Base-by-base conservation (phyloP, 2,797 vertebrate species). In the Morus bassanus region DNA sequence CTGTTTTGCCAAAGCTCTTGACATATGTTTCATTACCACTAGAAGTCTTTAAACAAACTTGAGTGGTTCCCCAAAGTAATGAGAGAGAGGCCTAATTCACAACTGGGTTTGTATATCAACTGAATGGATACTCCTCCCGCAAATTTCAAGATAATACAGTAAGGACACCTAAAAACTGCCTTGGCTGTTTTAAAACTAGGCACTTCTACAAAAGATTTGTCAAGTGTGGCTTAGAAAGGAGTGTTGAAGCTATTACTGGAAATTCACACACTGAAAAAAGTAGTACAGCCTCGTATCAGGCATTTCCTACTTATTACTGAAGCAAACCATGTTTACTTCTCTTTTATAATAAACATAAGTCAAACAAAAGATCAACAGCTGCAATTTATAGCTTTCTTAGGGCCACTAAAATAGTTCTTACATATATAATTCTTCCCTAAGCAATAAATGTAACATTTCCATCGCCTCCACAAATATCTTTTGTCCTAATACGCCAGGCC, bases 341-440 rank as follows among this genome's bases (percentile, higher is more conserved):
- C 43, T 50, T 67, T 76, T 70, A 41, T 45, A 92, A 89, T 45
- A 76, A 92, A 33, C 72, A 3, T 16, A 70, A 82, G 35, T 76
- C 88, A 93, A 89, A 76, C 23, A 74, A 74, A 85, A 88, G 84
- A 93, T 63, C 63, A 91, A 45, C 56, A 83, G 54, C 60, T 60
- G 53, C 35, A 93, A 80, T 92, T 94, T 64, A 68, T 33, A 48
- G 59, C 77, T 85, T 94, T 91, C 81, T 85, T 50, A 89, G 75
- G 59, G 59, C 41, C 53, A 41, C 37, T 82, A 51, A 92, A 89
- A 80, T 24, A 89, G 11, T 59, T 78, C 67, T 54, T 84, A 72
- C 7, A 28, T 33, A 43, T 39, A 84, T 73, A 89, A 94, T 81
- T 73, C 77, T 72, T 73, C 83, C 77, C 57, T 61, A 51, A 91